Conservation (phyloP, 1,140 invertebrate genomes). For the Drosophila bocki region DNA sequence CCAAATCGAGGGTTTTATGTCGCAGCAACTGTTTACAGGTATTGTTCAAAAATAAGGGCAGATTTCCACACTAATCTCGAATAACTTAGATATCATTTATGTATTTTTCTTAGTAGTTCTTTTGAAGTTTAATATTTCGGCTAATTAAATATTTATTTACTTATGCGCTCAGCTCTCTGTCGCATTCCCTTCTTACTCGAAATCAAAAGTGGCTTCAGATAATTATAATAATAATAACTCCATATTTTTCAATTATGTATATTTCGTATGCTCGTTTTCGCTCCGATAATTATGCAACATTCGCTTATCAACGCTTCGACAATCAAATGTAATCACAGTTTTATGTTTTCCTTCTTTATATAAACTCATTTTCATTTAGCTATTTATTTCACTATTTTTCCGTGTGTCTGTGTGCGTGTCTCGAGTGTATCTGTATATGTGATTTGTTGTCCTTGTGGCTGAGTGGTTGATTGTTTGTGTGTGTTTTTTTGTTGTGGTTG, state of each 20-base stretch:
- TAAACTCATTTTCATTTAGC: conserved; percentile 83
- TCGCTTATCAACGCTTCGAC: conserved; percentile 69
- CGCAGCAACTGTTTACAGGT: conserved; percentile 44
- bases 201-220: conserved; percentile 63
- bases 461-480: conserved; percentile 41
- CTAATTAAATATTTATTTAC: conserved; percentile 83
- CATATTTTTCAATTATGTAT: conserved; percentile 42
- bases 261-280: conserved; percentile 53
- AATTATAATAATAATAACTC: conserved; percentile 49
- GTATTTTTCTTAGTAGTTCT: conserved; percentile 67
- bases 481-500: conserved; percentile 17
- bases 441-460: conserved; percentile 39
- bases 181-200: conserved; percentile 43
- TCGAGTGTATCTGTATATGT: conserved; percentile 27
- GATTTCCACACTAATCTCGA: conserved; percentile 31
- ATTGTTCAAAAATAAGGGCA: conserved; percentile 40
- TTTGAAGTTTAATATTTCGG: conserved; percentile 83
- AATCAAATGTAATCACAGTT: conserved; percentile 84
- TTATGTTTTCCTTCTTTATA: conserved; percentile 84
- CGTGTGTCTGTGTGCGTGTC: conserved; percentile 34
- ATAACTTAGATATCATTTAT: conserved; percentile 59
- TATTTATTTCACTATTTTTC: conserved; percentile 81
- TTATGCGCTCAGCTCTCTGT: conserved; percentile 26
- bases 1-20: conserved; percentile 38
- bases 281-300: conserved; percentile 71